phyloP scores from a whole-genome alignment of 2,888 invertebrate genomes.

The Zaprionus lineosus region DNA sequence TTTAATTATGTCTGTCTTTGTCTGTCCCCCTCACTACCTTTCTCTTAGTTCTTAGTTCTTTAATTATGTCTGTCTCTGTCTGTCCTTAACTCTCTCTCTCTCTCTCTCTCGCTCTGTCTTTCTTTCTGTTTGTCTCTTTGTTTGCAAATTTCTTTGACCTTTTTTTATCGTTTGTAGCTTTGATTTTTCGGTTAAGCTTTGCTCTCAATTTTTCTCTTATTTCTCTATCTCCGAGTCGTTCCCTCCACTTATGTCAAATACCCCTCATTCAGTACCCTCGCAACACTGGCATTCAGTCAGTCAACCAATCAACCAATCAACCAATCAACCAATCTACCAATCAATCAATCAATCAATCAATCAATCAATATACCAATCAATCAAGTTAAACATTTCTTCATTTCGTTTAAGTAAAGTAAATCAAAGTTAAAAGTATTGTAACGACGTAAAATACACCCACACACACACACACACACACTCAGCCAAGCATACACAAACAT shows the following conservation, averaged over 20 bases:
- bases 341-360: constrained; percentile 19
- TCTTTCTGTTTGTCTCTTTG: constrained; percentile 28
- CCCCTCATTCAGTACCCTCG: constrained; percentile 8
- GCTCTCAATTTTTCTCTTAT: constrained; percentile 22
- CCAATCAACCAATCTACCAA: too few species aligned
- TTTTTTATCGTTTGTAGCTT: constrained; percentile 58
- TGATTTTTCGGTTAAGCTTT: constrained; percentile 31
- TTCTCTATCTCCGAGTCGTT: constrained; percentile 7
- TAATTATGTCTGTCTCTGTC: constrained; percentile 17
- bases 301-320: constrained; percentile 30
- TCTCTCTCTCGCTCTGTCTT: constrained; percentile 28
- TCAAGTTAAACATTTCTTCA: constrained; percentile 40
- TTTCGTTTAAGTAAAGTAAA: constrained; percentile 50
- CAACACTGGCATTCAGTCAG: constrained; percentile 10
- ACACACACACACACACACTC: constrained; percentile 16
- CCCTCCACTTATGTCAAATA: constrained; percentile 4
- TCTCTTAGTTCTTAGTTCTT: too few species aligned
- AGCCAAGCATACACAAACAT: neutral
- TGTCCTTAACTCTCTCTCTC: constrained; percentile 16
- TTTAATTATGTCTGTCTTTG: constrained; percentile 48
- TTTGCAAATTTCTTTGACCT: constrained; percentile 48
- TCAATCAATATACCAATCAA: constrained; percentile 33
- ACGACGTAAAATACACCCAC: constrained; percentile 19
- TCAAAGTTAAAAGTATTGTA: constrained; percentile 62
- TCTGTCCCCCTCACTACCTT: constrained; percentile 40